These are phyloP conservation scores for Cephus pygmeus DNA, from an alignment of 2,888 invertebrate species.

Conservation along the genomic window DNA sequence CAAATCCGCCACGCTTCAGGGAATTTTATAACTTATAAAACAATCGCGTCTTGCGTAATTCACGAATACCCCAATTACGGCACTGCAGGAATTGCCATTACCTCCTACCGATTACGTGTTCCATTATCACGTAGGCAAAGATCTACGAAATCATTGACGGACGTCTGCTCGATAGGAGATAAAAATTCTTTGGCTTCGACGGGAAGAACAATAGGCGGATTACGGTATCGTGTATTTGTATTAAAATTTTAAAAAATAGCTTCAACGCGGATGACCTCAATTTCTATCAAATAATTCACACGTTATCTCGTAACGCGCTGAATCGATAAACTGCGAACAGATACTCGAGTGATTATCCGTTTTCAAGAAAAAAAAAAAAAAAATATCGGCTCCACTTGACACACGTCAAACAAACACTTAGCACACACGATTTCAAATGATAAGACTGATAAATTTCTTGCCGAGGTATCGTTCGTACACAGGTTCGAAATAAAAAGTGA, in stretches of 20 bases:
- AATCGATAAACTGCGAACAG: constrained; percentile 26
- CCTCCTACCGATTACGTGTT: background rate
- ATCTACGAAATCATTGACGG: background rate
- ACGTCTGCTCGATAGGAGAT: background rate
- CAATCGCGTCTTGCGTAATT: background rate
- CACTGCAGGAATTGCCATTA: background rate
- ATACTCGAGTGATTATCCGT: constrained; percentile 26
- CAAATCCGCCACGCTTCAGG: background rate
- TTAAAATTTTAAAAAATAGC: background rate
- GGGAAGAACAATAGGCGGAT: background rate
- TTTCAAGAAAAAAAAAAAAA: constrained; percentile 17
- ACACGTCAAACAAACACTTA: background rate
- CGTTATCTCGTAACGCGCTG: background rate
- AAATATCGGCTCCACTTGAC: background rate
- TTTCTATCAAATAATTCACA: background rate
- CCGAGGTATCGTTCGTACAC: constrained; percentile 18
- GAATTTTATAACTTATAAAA: background rate
- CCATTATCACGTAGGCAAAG: background rate
- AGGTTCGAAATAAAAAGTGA: background rate
- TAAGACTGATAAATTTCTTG: constrained; percentile 11
- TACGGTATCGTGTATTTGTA: background rate
- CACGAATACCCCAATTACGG: background rate
- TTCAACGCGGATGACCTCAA: constrained; percentile 3
- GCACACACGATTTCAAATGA: background rate
- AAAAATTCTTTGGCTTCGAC: background rate